A percentile compares a stretch with the other conserved stretches of the same genome.
phyloP scores from a whole-genome alignment of 92 coral and sea anemone genomes.

The Phenganax stokvisi region DNA sequence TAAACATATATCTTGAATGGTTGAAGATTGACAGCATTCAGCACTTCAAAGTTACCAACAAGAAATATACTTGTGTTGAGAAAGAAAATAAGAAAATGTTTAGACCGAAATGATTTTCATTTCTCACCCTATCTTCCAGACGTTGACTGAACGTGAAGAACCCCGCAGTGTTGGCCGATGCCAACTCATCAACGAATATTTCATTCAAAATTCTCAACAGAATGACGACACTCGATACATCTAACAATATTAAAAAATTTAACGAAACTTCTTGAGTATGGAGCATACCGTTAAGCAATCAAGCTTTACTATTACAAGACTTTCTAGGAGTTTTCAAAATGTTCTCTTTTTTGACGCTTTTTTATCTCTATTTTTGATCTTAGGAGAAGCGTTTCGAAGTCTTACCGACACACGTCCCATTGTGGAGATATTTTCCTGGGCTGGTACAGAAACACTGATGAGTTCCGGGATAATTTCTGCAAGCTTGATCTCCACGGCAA shows the following conservation, averaged over 20 bases:
- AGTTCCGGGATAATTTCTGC: constrained; percentile 18
- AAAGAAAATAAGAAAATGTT: too few relatives aligned
- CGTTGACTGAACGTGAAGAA: background rate
- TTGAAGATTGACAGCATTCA: too few relatives aligned
- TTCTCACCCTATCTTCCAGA: constrained; percentile 6
- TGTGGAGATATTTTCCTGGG: background rate
- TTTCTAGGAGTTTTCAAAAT: too few relatives aligned
- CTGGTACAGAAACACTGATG: constrained; percentile 29
- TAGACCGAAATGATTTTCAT: background rate
- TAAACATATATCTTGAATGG: too few relatives aligned
- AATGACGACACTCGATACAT: background rate
- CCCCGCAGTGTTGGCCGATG: background rate
- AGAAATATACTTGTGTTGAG: too few relatives aligned
- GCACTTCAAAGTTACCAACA: too few relatives aligned
- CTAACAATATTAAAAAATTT: background rate
- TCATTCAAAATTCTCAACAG: constrained; percentile 2
- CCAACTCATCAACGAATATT: constrained; percentile 2
- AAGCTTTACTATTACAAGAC: too few relatives aligned
- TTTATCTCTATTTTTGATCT: too few relatives aligned
- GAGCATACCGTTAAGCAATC: too few relatives aligned
- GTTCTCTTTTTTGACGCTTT: too few relatives aligned
- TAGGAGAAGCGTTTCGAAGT: too few relatives aligned
- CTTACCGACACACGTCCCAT: constrained; percentile 11
- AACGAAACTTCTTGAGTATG: too few relatives aligned
- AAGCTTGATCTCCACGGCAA: constrained; percentile 5